phyloP scores from a whole-genome alignment of 2,797 vertebrate species.

The Melopsittacus undulatus region DNA sequence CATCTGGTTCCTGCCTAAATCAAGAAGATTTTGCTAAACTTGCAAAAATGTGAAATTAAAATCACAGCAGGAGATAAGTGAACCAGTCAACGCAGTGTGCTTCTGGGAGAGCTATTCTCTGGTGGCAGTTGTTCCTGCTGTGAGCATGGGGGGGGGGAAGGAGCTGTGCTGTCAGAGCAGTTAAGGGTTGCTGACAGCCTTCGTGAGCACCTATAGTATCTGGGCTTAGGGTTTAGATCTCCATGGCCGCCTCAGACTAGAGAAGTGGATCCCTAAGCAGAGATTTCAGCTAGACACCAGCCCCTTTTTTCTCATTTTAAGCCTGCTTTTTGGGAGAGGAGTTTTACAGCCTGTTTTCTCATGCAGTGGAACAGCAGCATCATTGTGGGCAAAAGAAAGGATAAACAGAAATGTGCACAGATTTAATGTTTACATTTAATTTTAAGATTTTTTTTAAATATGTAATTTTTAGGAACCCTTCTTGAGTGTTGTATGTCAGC shows the following conservation, averaged over 20 bases:
- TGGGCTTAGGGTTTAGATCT: background rate
- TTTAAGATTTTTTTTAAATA: background rate
- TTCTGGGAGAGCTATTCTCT: background rate
- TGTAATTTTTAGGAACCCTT: background rate
- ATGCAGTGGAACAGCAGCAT: background rate
- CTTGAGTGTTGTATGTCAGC: background rate
- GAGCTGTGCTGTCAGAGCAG: background rate
- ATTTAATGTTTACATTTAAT: background rate
- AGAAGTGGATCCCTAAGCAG: background rate
- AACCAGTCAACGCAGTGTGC: background rate
- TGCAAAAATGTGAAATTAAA: background rate
- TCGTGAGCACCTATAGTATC: rapidly evolving
- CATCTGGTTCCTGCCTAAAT: background rate
- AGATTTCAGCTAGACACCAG: background rate
- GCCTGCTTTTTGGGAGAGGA: background rate
- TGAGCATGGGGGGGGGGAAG: background rate
- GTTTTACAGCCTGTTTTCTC: background rate
- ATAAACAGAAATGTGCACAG: background rate
- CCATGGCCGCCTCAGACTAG: background rate
- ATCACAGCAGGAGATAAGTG: background rate
- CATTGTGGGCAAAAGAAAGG: background rate
- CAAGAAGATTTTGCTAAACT: background rate
- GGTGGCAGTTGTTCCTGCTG: background rate
- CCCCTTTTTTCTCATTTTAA: background rate
- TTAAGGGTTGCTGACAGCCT: background rate